Base-by-base conservation (phyloP, 1,140 invertebrate genomes). In the Aphelenchoides fujianensis region DNA sequence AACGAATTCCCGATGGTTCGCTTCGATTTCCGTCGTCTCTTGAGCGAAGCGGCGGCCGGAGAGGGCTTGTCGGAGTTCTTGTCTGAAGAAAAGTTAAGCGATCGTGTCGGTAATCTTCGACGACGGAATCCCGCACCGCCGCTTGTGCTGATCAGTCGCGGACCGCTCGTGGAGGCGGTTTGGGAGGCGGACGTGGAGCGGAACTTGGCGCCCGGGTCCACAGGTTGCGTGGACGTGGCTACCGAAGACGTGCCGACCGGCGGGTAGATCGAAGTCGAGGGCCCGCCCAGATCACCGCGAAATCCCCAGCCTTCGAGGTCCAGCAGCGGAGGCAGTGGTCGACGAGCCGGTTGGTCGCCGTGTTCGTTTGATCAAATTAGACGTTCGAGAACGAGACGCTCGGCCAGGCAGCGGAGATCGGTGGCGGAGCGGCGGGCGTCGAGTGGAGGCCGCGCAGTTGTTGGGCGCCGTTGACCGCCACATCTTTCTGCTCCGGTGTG, bases 21-120 rank as follows among this genome's bases (percentile, higher is more conserved):
- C 81, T 70, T 83, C 81, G 55, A 83, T 83, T 54, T 83, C 81
- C 71, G 68, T 71, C n/a, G 78, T 73, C 55, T 83, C 82, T 7
- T 79, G 59, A 7, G 27, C 66, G 37, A 73, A 53, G 52, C 72
- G 72, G 48, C 82, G 54, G n/a, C 67, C 35, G 28, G 27, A 64
- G 27, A 83, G 54, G 7, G 68, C 72, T 69, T 83, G 76, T 53
- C 79, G 71, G 41, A 83, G 68, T 52, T 83, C 81, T 53, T 84
- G 77, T 68, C 83, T 84, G 69, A 83, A 72, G 61, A 79, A 28
- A 27, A 83, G 78, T 48, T 77, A 36, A 16, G 79, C 73, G 67
- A 80, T 55, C 16, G 79, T 80, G 34, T 72, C 74, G 28, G 79
- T 69, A 35, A 80, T 70, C 61, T 76, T 76, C 2, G 76, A 28